Base-by-base conservation (phyloP, 2,797 vertebrate species). In the Epinephelus coioides region DNA sequence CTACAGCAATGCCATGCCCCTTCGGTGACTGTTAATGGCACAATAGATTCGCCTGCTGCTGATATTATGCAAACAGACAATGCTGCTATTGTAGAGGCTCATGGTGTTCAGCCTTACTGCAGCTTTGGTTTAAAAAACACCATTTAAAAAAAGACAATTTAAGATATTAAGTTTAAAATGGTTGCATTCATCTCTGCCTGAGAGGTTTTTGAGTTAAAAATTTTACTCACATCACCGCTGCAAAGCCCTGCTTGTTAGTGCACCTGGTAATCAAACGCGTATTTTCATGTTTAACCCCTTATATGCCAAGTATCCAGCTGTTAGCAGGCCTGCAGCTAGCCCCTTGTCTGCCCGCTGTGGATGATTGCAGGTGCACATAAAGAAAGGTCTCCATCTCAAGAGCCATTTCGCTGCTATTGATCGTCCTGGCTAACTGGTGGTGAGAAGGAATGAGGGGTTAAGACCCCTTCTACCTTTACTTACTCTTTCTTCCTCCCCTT, bases 371-470 rank as follows among this genome's bases (percentile, higher is more conserved):
- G 73, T 50, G 12, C 66, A 70, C 53, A 74, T 78, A 38, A 78
- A 84, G 72, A 71, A 47, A 69, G 27, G 57, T 8, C 71, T 85
- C 53, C 54, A 78, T 74, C 77, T 86, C 81, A 57, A 56, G 72
- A 76, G 76, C 69, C 38, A 56, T 90, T 91, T 86, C 56, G 78
- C 72, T 59, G 38, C 65, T 63, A 83, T 86, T 74, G 81, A 90
- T 87, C 54, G 84, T 74, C 66, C 34, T 40, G 54, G 40, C 47
- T 56, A 69, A 82, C 82, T 74, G 57, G 72, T 59, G 80, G 19
- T 78, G 50, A 78, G 78, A 83, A 71, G 69, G 86, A 90, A 89
- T 57, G n/a, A 86, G 75, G 74, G 74, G 79, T 88, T 87, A 71
- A 87, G 76, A 67, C 73, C 87, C 44, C 12, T 18, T 76, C 50